These are phyloP conservation scores for Pandemis corylana DNA, from an alignment of 2,888 invertebrate species.

Conservation along the genomic window DNA sequence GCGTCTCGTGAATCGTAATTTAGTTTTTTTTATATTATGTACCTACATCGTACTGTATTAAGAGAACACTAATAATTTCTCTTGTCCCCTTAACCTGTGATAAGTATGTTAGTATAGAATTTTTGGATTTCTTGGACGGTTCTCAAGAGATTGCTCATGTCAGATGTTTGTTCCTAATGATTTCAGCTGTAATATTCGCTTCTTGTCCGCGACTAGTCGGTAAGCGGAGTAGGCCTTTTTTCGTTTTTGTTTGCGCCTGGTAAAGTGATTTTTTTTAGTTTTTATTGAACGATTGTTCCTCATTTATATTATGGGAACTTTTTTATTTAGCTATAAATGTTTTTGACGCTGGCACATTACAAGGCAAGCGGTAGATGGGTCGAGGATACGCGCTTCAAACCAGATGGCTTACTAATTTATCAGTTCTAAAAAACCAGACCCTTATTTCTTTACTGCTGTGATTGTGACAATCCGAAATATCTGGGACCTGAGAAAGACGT, in stretches of 20 bases:
- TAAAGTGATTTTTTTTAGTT: slow-evolving; percentile 49
- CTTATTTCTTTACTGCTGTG: no score
- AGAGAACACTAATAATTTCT: slow-evolving; percentile 83
- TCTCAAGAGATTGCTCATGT: slow-evolving; percentile 78
- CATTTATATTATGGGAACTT: slow-evolving; percentile 45
- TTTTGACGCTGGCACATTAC: slow-evolving; percentile 24
- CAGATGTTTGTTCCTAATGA: slow-evolving; percentile 79
- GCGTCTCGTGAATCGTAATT: slow-evolving; percentile 71
- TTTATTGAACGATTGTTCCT: slow-evolving; percentile 60
- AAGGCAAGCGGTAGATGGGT: slow-evolving; percentile 8
- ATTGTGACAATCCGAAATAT: no score
- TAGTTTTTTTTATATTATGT: slow-evolving; percentile 70
- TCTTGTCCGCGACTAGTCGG: slow-evolving; percentile 74
- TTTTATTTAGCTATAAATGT: slow-evolving; percentile 26
- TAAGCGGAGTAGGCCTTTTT: slow-evolving; percentile 55
- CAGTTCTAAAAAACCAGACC: no score
- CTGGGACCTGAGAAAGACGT: no score
- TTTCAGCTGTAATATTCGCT: slow-evolving; percentile 77
- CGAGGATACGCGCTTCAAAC: not conserved
- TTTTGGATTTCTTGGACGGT: slow-evolving; percentile 75
- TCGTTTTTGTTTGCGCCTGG: slow-evolving; percentile 66
- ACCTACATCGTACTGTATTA: slow-evolving; percentile 70
- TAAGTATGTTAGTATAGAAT: slow-evolving; percentile 82
- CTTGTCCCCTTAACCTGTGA: slow-evolving; percentile 85
- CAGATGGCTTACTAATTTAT: not conserved